These are phyloP conservation scores for Amiota minor DNA, from an alignment of 2,888 invertebrate species.

Conservation along the genomic window DNA sequence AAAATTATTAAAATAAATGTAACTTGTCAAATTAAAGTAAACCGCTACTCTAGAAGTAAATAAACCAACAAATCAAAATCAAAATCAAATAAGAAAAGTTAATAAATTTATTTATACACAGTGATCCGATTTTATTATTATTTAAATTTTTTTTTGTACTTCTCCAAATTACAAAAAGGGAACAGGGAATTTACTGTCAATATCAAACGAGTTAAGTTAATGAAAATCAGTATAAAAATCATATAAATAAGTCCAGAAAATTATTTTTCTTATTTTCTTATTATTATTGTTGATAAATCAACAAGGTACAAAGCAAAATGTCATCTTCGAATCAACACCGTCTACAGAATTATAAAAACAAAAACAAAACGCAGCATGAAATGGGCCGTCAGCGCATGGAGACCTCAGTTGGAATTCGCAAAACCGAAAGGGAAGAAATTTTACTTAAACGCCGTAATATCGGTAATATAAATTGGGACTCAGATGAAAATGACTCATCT, in stretches of 20 bases:
- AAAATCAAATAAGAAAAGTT: too few relatives aligned
- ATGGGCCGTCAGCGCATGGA: conserved; percentile 97
- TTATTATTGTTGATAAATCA: conserved; percentile 38
- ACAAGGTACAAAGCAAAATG: conserved; percentile 53
- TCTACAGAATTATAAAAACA: conserved; percentile 97
- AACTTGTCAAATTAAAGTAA: too few relatives aligned
- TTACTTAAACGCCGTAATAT: conserved; percentile 97
- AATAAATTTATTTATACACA: too few relatives aligned
- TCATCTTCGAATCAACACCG: conserved; percentile 76
- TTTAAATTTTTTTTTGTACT: conserved; percentile 61
- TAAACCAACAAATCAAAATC: too few relatives aligned
- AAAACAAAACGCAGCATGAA: conserved; percentile 99
- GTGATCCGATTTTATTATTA: too few relatives aligned
- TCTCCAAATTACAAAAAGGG: conserved; percentile 37
- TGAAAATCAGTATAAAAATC: background rate
- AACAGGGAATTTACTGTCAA: background rate
- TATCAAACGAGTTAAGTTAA: background rate
- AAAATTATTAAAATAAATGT: too few relatives aligned
- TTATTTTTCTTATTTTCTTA: background rate
- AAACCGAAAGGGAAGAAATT: conserved; percentile 99
- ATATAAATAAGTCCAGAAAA: background rate
- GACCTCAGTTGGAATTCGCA: conserved; percentile 95
- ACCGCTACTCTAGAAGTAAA: too few relatives aligned
- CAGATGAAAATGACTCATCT: conserved; percentile 84
- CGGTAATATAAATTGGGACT: conserved; percentile 86